Base-by-base conservation (phyloP, 1,140 invertebrate species). In the Camponotus pennsylvanicus region DNA sequence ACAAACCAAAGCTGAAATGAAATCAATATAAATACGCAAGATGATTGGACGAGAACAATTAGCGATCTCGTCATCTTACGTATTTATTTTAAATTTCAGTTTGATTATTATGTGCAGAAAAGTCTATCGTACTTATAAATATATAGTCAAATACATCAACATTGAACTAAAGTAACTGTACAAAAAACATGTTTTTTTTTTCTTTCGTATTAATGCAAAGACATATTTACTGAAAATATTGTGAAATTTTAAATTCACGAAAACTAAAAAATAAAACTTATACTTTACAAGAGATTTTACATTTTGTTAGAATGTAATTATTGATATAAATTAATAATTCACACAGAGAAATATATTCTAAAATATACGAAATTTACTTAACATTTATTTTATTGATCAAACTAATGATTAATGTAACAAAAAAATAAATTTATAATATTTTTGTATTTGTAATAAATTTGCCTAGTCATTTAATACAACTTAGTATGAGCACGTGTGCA, bases 21-120 rank as follows among this genome's bases (percentile, higher is more conserved):
- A 83, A 75, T 83, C 42, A 5, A 83, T 75, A 49, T 75, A 63
- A 83, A 71, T 71, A 6, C 21, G 40, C 79, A 55, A 80, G 15
- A 57, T 6, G 6, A 21, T 9, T 9, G 37, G 8, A 71, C 40
- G 75, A 61, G 6, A 52, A 63, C 79, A 75, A 49, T 83, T 61
- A 61, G 32, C n/a, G 13, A 42, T 13, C n/a, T 21, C 8, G 27
- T 45, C 13, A 13, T 13, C 34, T 83, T 61, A 42, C 55, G 63
- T 63, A 75, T 73, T 75, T 32, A 82, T 73, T 42, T 70, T 0
- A n/a, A 21, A 45, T 61, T 73, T 73, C 42, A 82, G 3, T 27
- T 45, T 6, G 6, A 18, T 13, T 59, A 73, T 18, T 42, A 5
- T 71, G n/a, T 34, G 32, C 49, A 32, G 27, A 52, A 49, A 78